Evolutionary conservation across 2,797 vertebrate species (phyloP).

Genomic region (Karalla daura): DNA sequence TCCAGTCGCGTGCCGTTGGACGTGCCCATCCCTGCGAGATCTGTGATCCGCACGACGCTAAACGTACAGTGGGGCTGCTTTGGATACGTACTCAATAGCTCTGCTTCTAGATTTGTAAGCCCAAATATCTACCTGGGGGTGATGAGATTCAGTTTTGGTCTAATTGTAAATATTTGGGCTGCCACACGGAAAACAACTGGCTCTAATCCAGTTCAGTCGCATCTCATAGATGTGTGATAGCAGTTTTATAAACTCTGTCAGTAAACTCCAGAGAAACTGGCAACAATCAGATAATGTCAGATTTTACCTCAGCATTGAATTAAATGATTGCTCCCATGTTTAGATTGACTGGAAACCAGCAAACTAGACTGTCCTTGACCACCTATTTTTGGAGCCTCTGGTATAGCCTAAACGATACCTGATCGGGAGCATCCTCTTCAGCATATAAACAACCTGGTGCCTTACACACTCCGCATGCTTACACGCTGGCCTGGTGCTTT

Average conservation of each 20-base stretch:
- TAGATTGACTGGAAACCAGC: slow-evolving; percentile 83
- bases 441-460: slow-evolving; percentile 88
- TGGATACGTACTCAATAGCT: slow-evolving; percentile 52
- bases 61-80: slow-evolving; percentile 46
- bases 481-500: slow-evolving; percentile 88
- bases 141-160: slow-evolving; percentile 68
- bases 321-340: slow-evolving; percentile 75
- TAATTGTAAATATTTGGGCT: slow-evolving; percentile 79
- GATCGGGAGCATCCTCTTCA: slow-evolving; percentile 85
- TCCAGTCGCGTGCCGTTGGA: slow-evolving; percentile 24
- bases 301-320: slow-evolving; percentile 79
- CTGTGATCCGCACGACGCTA: slow-evolving; percentile 40
- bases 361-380: slow-evolving; percentile 81
- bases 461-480: slow-evolving; percentile 89
- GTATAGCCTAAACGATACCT: slow-evolving; percentile 74
- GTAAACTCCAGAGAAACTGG: slow-evolving; percentile 77
- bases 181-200: slow-evolving; percentile 78
- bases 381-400: slow-evolving; percentile 80
- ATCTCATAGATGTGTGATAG: slow-evolving; percentile 84
- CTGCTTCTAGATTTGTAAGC: slow-evolving; percentile 59
- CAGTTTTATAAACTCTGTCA: slow-evolving; percentile 82
- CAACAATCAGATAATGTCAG: slow-evolving; percentile 82
- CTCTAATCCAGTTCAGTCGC: slow-evolving; percentile 76
- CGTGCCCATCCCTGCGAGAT: slow-evolving; percentile 26
- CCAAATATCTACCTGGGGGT: slow-evolving; percentile 58